Conservation (phyloP, 2,113 vertebrate genomes). For the Gadus chalcogrammus region DNA sequence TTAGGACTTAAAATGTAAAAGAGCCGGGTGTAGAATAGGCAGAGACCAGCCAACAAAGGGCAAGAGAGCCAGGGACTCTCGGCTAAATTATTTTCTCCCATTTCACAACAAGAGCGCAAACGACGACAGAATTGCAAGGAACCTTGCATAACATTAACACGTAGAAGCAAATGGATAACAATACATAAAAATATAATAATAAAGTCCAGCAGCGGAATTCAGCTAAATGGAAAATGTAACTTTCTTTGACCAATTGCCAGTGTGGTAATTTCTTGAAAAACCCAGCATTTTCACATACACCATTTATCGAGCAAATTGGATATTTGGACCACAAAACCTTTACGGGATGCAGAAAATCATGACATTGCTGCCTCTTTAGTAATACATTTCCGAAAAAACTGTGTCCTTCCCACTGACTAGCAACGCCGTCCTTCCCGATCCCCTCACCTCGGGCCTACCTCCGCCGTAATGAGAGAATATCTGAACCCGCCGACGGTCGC, state of each 20-base stretch:
- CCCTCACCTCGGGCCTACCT: slow-evolving; percentile 47
- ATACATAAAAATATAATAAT: no score
- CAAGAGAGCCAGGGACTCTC: slow-evolving; percentile 27
- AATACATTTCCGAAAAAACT: no score
- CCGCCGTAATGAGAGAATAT: slow-evolving; percentile 60
- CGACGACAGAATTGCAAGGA: slow-evolving; percentile 12
- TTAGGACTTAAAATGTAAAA: slow-evolving; percentile 69
- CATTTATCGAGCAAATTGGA: no score
- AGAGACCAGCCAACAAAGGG: slow-evolving; percentile 41
- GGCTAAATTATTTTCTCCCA: slow-evolving; percentile 9
- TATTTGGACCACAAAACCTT: no score
- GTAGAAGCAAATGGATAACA: not conserved
- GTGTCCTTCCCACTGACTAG: not conserved
- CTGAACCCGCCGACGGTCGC: slow-evolving; percentile 50
- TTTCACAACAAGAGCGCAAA: slow-evolving; percentile 22
- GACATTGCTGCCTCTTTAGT: no score
- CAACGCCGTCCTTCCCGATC: slow-evolving; percentile 17
- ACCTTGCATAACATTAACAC: not conserved
- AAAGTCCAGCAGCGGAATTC: no score
- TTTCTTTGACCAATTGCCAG: no score
- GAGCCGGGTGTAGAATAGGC: slow-evolving; percentile 45
- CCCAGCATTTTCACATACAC: no score
- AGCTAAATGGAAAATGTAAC: no score
- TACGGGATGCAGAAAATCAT: no score
- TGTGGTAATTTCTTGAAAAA: no score